A percentile compares a stretch with the other conserved stretches of the same genome.
phyloP scores from a whole-genome alignment of 2,888 invertebrate species.

The Campopleginae sp. region DNA sequence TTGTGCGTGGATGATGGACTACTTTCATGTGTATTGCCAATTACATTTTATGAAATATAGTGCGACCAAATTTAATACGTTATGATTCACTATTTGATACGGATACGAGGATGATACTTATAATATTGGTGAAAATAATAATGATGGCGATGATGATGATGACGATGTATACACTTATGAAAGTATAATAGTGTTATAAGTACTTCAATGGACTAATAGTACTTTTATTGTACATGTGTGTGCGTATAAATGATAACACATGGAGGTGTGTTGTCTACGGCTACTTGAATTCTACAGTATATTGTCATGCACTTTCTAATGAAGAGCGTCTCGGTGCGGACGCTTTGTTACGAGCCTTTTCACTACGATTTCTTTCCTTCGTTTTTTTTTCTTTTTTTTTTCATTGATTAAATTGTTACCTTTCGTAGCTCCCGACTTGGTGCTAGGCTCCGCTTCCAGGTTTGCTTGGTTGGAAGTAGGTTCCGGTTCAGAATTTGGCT shows the following conservation, averaged over 20 bases:
- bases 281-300: conserved; percentile 58
- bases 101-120: conserved; percentile 29
- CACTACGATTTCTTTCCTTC: conserved; percentile 20
- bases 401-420: conserved; percentile 74
- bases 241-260: conserved; percentile 13
- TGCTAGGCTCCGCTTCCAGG: conserved; percentile 74
- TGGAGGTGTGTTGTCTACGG: conserved; percentile 44
- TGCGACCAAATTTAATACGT: conserved; percentile 51
- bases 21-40: conserved; percentile 59
- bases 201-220: conserved; percentile 43
- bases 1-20: conserved; percentile 47
- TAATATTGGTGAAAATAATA: conserved; percentile 33
- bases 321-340: conserved; percentile 52
- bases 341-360: conserved; percentile 36
- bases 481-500: conserved; percentile 81
- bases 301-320: conserved; percentile 66
- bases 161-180: conserved; percentile 43
- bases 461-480: conserved; percentile 76
- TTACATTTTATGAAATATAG: conserved; percentile 52
- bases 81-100: conserved; percentile 64
- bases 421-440: conserved; percentile 78
- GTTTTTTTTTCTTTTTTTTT: conserved; percentile 25
- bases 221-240: conserved; percentile 38
- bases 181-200: conserved; percentile 54
- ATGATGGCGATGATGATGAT: conserved; percentile 33